Evolutionary conservation across 1,140 invertebrate species (phyloP), one percentile per base, ranked within the genome.

Genomic region (Phortica variegata): DNA sequence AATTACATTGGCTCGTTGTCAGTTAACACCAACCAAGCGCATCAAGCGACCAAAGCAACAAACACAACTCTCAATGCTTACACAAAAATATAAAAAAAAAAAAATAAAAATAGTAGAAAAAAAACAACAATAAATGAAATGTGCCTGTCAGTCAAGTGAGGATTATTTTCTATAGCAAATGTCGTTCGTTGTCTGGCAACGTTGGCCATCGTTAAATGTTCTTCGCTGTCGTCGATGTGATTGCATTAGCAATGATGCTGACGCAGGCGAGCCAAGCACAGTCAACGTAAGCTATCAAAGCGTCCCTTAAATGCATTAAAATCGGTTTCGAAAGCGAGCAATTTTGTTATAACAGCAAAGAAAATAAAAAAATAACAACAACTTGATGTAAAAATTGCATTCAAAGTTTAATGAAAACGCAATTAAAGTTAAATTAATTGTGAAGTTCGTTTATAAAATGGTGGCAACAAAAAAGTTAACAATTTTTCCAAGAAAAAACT

Each of bases 61-160:
- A n/a, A n/a, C n/a, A n/a, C n/a, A n/a, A n/a, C n/a, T n/a, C n/a
- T n/a, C 12, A 29, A 29, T 29, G 6, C 12, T 29, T 12, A 29
- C 12, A 6, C 26, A 12, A 29, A 29, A 7, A 29, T 7, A 12
- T 7, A 12, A 29, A 29, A 7, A 29, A 12, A 29, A 29, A 7
- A 29, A 12, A 29, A 29, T 6, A 7, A 12, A 7, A 29, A 29
- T 29, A 12, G 26, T 12, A 29, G 12, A 29, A 29, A 29, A 29
- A 29, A 29, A 29, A 29, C 26, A 29, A 29, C 12, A 29, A 12
- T 29, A 6, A 29, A 12, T 29, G 6, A 29, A 29, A 29, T 7
- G 32, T 32, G 41, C 43, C 33, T 53, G 45, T 42, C 54, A 56
- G 39, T 49, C 20, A 43, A 43, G 47, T 37, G 33, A 54, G 47